phyloP scores from a whole-genome alignment of 2,888 invertebrate genomes.

The Caenorhabditis sp. region DNA sequence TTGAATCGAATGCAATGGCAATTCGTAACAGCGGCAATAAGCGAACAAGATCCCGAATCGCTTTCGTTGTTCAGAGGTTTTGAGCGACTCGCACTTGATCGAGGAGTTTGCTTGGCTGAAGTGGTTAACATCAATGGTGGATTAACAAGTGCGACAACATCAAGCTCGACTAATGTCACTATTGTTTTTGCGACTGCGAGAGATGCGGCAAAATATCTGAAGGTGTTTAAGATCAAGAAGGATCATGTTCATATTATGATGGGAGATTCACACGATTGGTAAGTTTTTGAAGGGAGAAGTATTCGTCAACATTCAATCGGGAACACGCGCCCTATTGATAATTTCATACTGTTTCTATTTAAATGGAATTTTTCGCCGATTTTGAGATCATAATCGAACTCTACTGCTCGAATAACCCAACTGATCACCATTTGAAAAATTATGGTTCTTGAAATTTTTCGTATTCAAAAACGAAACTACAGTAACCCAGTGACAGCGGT shows the following conservation, averaged over 20 bases:
- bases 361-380: no score
- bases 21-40: conserved; percentile 61
- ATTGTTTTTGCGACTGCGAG: conserved; percentile 58
- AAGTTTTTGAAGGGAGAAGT: no score
- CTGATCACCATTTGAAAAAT: no score
- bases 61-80: conserved; percentile 62
- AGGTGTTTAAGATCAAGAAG: conserved; percentile 20
- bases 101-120: conserved; percentile 66
- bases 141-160: neutral
- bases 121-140: conserved; percentile 45
- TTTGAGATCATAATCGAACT: no score
- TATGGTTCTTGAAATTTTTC: neutral
- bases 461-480: no score
- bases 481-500: no score
- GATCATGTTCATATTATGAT: conserved; percentile 61
- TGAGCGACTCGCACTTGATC: conserved; percentile 53
- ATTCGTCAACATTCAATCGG: no score
- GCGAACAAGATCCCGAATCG: conserved; percentile 59
- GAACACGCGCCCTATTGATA: no score
- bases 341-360: no score
- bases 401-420: no score
- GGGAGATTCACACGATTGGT: conserved; percentile 69
- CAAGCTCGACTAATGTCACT: conserved; percentile 62
- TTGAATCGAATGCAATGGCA: conserved; percentile 64
- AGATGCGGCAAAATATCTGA: conserved; percentile 46